Base-by-base conservation (phyloP, 2,888 invertebrate genomes). In the Drosophila seclusa region DNA sequence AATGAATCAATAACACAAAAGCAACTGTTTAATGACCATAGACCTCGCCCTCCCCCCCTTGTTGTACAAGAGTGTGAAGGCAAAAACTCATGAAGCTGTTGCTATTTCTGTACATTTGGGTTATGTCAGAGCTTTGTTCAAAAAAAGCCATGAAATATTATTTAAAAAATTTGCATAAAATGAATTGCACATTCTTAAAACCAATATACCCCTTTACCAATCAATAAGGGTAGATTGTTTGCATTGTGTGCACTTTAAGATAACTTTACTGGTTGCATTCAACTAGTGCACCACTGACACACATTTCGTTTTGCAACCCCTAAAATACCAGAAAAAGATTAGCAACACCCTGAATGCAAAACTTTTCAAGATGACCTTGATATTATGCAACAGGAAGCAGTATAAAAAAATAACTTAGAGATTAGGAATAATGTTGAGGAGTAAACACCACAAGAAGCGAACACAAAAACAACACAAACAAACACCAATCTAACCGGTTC, bases 401-500 rank as follows among this genome's bases (percentile, higher is more conserved):
- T 36, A 53, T n/a, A 42, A 27, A 13, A 18, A 16, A 16, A 18
- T 10, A 16, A 4, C 45, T 2, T 0, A 49, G 62, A 64, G 71
- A 67, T 65, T 50, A 48, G 52, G 6, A 49, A 29, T 45, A 53
- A 54, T 38, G 24, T 27, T 27, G 8, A 42, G 38, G 13, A 42
- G 16, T 21, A 48, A 53, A 53, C 18, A 60, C 18, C 29, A 45
- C 34, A 49, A 42, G 11, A 42, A 21, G 11, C 42, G 11, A 42
- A 42, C 5, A 6, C 21, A 13, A 42, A 21, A 21, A 45, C 8
- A 45, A 45, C 38, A 45, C 53, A 65, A 60, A 58, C 57, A 69
- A 83, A 73, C 65, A 71, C 31, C 50, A 55, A 68, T 53, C 66
- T 34, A 84, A 87, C 83, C 87, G 83, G 83, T 84, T 87, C 59